phyloP scores from a whole-genome alignment of 2,113 vertebrate species.

The Oncorhynchus kisutch region DNA sequence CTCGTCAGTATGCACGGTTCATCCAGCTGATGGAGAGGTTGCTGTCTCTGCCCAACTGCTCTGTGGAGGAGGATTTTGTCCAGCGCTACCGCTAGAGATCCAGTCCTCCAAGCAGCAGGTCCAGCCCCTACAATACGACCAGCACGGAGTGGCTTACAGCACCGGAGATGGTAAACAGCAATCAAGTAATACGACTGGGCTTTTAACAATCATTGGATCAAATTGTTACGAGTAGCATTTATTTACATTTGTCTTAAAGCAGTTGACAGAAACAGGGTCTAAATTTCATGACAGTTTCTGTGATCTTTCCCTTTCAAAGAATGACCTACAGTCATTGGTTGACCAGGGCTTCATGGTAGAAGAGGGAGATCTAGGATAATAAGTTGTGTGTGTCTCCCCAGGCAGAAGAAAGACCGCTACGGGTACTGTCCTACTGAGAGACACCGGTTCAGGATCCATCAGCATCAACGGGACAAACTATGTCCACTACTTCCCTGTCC shows the following conservation, averaged over 20 bases:
- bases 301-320: no score
- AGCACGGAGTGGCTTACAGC: slow-evolving; percentile 84
- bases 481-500: slow-evolving; percentile 80
- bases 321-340: no score
- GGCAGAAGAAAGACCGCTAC: slow-evolving; percentile 84
- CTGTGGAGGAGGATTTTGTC: slow-evolving; percentile 76
- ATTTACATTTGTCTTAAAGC: no score
- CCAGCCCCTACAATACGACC: slow-evolving; percentile 77
- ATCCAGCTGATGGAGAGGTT: slow-evolving; percentile 84
- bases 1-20: slow-evolving; percentile 80
- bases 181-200: no score
- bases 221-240: background rate
- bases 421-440: slow-evolving; percentile 74
- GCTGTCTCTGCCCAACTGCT: slow-evolving; percentile 63
- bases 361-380: no score
- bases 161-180: background rate
- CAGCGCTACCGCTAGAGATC: slow-evolving; percentile 72
- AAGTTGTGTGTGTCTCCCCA: slow-evolving; percentile 46
- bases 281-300: no score
- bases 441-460: slow-evolving; percentile 79
- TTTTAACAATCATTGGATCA: no score
- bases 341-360: no score
- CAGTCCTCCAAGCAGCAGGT: slow-evolving; percentile 75
- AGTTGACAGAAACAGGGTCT: no score
- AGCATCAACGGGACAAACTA: slow-evolving; percentile 78